Base-by-base conservation (phyloP, 2,797 vertebrate genomes). In the Mus spretus region DNA sequence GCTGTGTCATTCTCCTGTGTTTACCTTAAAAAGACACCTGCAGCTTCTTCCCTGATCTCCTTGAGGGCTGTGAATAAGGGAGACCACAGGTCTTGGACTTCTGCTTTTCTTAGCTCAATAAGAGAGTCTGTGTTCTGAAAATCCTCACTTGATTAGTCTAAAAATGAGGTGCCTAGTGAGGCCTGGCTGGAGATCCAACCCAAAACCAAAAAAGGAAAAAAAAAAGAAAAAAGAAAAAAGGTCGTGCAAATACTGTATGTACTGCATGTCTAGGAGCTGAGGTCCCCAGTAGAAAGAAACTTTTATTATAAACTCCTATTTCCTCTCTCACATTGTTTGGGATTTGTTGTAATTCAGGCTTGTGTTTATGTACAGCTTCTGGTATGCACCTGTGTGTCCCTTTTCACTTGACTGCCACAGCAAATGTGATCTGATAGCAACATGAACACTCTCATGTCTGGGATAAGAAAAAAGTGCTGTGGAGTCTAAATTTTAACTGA, bases 1-100 rank as follows among this genome's bases (percentile, higher is more conserved):
- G 97, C 97, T 97, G 96, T 65, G 75, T 19, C 70, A 37, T 72
- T 97, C 57, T 92, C 74, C 85, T 86, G 47, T 96, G 88, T 96
- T 94, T 72, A 61, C 90, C 79, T 87, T 77, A 50, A 40, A 72
- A 37, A 0, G 22, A 37, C 93, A 95, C 89, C 94, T 91, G 89
- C 80, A 79, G 83, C 47, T 59, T 80, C 83, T 78, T 89, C 90
- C 14, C 13, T 31, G 31, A 59, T 14, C 26, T 87, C 50, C 70
- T 53, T 37, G 37, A 78, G 85, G 34, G 57, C 31, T 93, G 50
- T 50, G 63, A 50, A 44, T 79, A 90, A 53, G 82, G 67, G n/a
- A 40, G 5, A 55, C 80, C 19, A 34, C 40, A 24, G 75, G 28
- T 89, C 6, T 34, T 2, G 4, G 14, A 57, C 9, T 7, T 24